phyloP scores from a whole-genome alignment of 2,797 vertebrate species.

The Phalanger gymnotis region DNA sequence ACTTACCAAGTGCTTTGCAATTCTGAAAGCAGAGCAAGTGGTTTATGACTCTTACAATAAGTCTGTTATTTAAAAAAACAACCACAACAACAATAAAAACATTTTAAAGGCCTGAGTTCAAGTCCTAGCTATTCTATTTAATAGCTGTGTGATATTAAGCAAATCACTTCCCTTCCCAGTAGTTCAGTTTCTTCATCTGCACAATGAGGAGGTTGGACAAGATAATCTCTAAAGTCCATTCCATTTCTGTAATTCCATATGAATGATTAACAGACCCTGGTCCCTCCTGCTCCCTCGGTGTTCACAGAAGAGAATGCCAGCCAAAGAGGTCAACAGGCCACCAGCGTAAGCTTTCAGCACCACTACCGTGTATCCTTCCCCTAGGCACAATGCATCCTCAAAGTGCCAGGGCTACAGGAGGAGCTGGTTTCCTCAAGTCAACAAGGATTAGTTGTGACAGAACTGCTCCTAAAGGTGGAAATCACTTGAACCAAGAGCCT shows the following conservation, averaged over 20 bases:
- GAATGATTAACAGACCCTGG: neutral
- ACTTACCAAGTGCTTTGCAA: neutral
- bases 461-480: conserved; percentile 59
- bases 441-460: conserved; percentile 52
- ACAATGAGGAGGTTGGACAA: neutral
- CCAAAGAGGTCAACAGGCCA: neutral
- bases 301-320: neutral
- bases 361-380: neutral
- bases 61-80: neutral
- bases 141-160: neutral
- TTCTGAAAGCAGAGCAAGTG: neutral
- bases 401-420: conserved; percentile 42
- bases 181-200: neutral
- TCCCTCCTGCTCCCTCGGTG: neutral
- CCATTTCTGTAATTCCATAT: neutral
- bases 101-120: neutral
- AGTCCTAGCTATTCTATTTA: neutral
- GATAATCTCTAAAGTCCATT: neutral
- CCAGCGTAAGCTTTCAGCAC: neutral
- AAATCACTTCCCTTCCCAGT: neutral
- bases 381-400: conserved; percentile 71
- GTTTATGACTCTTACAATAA: neutral
- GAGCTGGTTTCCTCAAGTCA: conserved; percentile 42
- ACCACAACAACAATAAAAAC: neutral
- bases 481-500: conserved; percentile 63